These are phyloP conservation scores for Drosophila prolongata DNA, from an alignment of 2,888 invertebrate species.

Conservation along the genomic window DNA sequence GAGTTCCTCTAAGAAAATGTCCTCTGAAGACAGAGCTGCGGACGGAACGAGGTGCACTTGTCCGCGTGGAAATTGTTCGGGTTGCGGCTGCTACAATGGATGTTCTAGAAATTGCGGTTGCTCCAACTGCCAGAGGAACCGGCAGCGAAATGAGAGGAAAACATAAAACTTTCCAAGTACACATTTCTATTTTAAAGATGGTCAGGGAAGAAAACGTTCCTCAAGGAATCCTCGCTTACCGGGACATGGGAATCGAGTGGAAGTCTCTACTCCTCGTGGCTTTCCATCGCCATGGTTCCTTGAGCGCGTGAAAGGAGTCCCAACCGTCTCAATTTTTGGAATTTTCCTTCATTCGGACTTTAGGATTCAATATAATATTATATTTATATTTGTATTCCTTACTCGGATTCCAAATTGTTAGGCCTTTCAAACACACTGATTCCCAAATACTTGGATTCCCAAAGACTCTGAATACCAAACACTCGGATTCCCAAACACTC, in stretches of 20 bases:
- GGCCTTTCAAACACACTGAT: not conserved
- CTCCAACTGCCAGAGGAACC: conserved; percentile 1
- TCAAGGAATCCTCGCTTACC: not conserved
- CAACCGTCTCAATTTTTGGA: too few species aligned
- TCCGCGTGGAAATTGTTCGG: not conserved
- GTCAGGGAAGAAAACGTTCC: not conserved
- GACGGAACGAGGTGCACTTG: not conserved
- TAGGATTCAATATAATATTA: too few species aligned
- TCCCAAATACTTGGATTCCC: not conserved
- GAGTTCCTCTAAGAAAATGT: not conserved
- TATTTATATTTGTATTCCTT: too few species aligned
- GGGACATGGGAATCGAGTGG: too few species aligned
- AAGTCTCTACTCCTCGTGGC: not conserved
- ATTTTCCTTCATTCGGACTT: not conserved
- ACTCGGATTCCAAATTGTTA: not conserved
- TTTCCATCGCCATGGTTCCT: not conserved
- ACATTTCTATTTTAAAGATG: not conserved
- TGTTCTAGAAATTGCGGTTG: not conserved
- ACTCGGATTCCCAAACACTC: not conserved
- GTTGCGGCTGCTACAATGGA: not conserved
- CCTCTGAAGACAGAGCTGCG: not conserved
- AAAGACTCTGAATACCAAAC: not conserved
- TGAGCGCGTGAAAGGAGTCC: too few species aligned
- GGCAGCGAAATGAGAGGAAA: not conserved
- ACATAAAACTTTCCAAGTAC: not conserved